Evolutionary conservation across 2,888 invertebrate genomes (phyloP).

Genomic region (Athalia cordata): DNA sequence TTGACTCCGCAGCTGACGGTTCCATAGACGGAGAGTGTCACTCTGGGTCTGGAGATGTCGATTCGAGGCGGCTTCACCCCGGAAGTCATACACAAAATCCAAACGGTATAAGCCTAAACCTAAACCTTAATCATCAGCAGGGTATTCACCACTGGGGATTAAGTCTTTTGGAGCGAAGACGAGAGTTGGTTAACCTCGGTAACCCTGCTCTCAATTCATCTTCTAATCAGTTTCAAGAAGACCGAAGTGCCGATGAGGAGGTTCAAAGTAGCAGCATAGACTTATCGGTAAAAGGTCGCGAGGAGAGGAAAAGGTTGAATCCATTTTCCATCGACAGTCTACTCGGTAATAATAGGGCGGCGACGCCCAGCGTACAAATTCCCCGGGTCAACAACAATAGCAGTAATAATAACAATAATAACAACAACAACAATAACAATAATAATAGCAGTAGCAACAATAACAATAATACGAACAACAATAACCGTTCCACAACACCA

Average conservation of each 20-base stretch:
- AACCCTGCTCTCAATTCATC: slow-evolving; percentile 56
- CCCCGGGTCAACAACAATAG: slow-evolving; percentile 30
- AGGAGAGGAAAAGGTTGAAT: slow-evolving; percentile 82
- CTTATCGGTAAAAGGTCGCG: slow-evolving; percentile 74
- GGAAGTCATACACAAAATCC: slow-evolving; percentile 56
- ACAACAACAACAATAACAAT: slow-evolving; percentile 52
- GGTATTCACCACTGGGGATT: slow-evolving; percentile 70
- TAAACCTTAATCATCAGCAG: slow-evolving; percentile 68
- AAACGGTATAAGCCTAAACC: slow-evolving; percentile 59
- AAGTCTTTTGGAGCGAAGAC: slow-evolving; percentile 74
- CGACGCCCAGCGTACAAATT: slow-evolving; percentile 52
- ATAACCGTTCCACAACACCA: slow-evolving; percentile 62
- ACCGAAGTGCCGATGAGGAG: slow-evolving; percentile 64
- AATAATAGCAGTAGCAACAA: slow-evolving; percentile 54
- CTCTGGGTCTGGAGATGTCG: slow-evolving; percentile 67
- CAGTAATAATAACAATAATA: slow-evolving; percentile 48
- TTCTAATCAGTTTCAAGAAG: slow-evolving; percentile 51
- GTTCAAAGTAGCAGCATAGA: slow-evolving; percentile 71
- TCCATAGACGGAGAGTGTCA: slow-evolving; percentile 79
- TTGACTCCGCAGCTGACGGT: slow-evolving; percentile 74
- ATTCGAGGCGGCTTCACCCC: slow-evolving; percentile 48
- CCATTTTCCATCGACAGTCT: slow-evolving; percentile 94
- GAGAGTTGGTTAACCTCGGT: slow-evolving; percentile 67
- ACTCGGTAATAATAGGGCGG: slow-evolving; percentile 73
- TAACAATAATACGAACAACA: slow-evolving; percentile 38